Base-by-base conservation (phyloP, 2,113 vertebrate species). In the Seriola quinqueradiata region DNA sequence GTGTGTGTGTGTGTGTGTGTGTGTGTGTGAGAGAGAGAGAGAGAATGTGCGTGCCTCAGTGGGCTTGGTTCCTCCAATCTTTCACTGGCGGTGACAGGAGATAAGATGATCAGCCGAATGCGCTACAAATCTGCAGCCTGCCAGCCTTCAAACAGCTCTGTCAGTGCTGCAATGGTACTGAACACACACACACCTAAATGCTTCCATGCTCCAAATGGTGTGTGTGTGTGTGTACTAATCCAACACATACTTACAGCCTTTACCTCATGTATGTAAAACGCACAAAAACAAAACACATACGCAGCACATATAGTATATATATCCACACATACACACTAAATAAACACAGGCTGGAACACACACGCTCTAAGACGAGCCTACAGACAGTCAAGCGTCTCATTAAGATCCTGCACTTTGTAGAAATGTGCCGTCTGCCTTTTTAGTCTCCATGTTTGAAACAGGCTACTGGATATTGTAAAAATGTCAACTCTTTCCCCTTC, bases 41-140 rank as follows among this genome's bases (percentile, higher is more conserved):
- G 42, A 32, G 57, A 12, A 17, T 52, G 23, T 9, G 42, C 1
- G 50, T 0, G 78, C 5, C 59, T 65, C 46, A 44, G 84, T 86
- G 79, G 76, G 87, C 81, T 89, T 52, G 36, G 74, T 82, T 88
- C 89, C 79, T 85, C 92, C 89, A 84, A 88, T 90, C 92, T 93
- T 83, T 89, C 89, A 86, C 92, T 91, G 85, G 75, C 89, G 70
- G 84, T 93, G 94, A 94, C 93, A 94, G 91, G 83, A 92, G 91
- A 95, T 95, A 92, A 95, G 94, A 92, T 94, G 92, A 94, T 95
- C 91, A 86, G 88, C 91, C 68, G 82, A 93, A 92, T 68, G 75
- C 61, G 84, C 90, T 87, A 92, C 90, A 94, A 93, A 94, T 93
- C 93, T 86, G 90, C 89, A 89, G 89, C 81, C 89, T 91, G 91